Percentiles rank a stretch among this genome's conserved stretches.
These are phyloP conservation scores for Rattus rattus DNA, from an alignment of 2,113 vertebrate species.

Conservation along the genomic window DNA sequence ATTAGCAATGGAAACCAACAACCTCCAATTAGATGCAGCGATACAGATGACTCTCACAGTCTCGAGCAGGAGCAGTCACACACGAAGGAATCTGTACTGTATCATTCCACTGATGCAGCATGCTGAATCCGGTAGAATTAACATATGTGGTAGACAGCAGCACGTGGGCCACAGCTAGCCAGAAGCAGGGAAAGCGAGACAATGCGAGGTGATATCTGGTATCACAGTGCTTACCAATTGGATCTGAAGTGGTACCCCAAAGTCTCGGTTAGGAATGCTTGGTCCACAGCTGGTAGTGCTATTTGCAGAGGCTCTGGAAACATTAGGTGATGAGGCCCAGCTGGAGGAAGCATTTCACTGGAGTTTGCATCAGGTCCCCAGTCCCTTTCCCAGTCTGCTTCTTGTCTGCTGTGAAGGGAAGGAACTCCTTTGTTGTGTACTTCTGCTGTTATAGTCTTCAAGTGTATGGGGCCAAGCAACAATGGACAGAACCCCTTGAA, in stretches of 20 bases:
- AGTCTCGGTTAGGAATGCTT: background rate
- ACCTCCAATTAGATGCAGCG: background rate
- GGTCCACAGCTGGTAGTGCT: background rate
- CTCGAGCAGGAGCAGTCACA: conserved; percentile 35
- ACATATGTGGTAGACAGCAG: background rate
- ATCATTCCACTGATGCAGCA: background rate
- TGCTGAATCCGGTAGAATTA: conserved; percentile 5
- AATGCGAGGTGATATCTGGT: background rate
- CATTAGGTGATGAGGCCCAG: background rate
- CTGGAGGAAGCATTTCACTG: background rate
- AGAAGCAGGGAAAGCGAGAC: background rate
- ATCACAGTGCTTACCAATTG: background rate
- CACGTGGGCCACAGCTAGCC: background rate
- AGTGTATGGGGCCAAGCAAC: background rate
- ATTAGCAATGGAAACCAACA: background rate
- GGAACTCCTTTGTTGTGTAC: background rate
- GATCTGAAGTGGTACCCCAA: background rate
- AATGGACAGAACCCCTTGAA: background rate
- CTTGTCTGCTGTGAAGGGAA: background rate
- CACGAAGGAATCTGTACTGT: background rate
- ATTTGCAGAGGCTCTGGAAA: background rate
- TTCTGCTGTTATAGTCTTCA: background rate
- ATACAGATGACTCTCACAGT: background rate
- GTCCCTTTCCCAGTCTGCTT: background rate
- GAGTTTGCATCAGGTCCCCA: background rate